phyloP scores from a whole-genome alignment of 2,797 vertebrate genomes.

The Dryobates pubescens region DNA sequence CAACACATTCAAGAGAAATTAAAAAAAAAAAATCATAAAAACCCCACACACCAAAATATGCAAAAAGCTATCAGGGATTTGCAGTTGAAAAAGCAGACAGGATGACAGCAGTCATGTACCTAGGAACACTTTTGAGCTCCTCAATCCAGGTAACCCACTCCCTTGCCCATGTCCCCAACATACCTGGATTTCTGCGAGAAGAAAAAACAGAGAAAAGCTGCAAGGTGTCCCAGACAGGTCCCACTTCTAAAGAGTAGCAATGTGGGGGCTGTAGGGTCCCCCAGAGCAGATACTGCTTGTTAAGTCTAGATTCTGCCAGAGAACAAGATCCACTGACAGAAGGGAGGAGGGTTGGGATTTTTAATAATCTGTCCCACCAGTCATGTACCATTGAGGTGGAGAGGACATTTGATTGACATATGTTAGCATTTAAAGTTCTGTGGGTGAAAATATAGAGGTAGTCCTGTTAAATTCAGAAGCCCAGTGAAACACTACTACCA shows the following conservation, averaged over 20 bases:
- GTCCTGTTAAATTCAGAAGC: constrained; percentile 47
- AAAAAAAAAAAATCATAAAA: not conserved
- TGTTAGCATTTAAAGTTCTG: not conserved
- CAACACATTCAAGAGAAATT: not conserved
- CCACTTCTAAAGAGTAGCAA: not conserved
- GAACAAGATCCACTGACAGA: constrained; percentile 29
- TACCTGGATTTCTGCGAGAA: constrained; percentile 44
- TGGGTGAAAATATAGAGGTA: constrained; percentile 57
- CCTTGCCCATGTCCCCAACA: not conserved
- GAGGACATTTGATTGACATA: constrained; percentile 52
- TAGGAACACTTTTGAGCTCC: not conserved
- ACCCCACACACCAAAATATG: not conserved
- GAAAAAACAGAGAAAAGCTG: constrained; percentile 10
- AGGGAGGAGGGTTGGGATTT: constrained; percentile 51
- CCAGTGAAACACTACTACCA: constrained; percentile 53
- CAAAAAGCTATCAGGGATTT: not conserved
- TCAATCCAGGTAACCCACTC: not conserved
- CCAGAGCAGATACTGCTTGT: not conserved
- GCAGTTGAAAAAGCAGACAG: not conserved
- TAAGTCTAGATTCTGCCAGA: constrained; percentile 17
- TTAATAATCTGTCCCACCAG: constrained; percentile 40
- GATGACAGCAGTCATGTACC: not conserved
- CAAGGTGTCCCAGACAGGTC: constrained; percentile 11
- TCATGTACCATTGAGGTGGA: constrained; percentile 56
- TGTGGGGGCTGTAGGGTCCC: not conserved